Evolutionary conservation across 2,797 vertebrate species (phyloP).

Genomic region (Manis crassicaudata): DNA sequence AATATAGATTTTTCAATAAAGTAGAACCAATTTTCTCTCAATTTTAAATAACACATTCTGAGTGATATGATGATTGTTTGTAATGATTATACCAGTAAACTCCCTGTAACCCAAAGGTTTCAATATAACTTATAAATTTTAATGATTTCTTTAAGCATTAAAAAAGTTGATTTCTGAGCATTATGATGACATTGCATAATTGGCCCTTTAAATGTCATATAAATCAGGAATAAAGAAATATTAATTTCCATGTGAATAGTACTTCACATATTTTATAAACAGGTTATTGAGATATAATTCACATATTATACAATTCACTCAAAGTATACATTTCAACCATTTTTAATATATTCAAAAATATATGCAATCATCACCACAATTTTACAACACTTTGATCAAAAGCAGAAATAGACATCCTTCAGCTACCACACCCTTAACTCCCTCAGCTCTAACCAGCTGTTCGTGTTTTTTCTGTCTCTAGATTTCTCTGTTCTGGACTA

Average conservation of each 20-base stretch:
- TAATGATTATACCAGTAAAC: constrained; percentile 38
- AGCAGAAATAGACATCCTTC: not conserved
- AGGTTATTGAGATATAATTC: constrained; percentile 14
- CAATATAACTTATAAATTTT: constrained; percentile 2
- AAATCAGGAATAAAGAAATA: constrained; percentile 27
- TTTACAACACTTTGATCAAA: not conserved
- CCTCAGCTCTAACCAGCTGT: not conserved
- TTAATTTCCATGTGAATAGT: not conserved
- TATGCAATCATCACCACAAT: not conserved
- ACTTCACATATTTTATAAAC: not conserved
- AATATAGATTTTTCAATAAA: constrained; percentile 68
- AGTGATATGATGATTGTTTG: constrained; percentile 16
- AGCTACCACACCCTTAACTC: not conserved
- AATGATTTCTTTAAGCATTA: constrained; percentile 24
- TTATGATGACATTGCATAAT: constrained; percentile 4
- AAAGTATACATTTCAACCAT: not conserved
- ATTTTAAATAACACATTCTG: constrained; percentile 58
- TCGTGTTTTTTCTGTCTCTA: not conserved
- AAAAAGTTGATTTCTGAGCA: not conserved
- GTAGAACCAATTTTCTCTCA: constrained; percentile 38
- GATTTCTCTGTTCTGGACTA: not conserved
- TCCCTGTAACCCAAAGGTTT: not conserved
- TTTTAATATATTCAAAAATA: not conserved
- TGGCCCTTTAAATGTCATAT: not conserved
- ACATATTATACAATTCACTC: not conserved